Percentiles rank a stretch among this genome's conserved stretches.
Evolutionary conservation across 2,113 vertebrate genomes (phyloP).

Genomic region (Cynoglossus semilaevis): DNA sequence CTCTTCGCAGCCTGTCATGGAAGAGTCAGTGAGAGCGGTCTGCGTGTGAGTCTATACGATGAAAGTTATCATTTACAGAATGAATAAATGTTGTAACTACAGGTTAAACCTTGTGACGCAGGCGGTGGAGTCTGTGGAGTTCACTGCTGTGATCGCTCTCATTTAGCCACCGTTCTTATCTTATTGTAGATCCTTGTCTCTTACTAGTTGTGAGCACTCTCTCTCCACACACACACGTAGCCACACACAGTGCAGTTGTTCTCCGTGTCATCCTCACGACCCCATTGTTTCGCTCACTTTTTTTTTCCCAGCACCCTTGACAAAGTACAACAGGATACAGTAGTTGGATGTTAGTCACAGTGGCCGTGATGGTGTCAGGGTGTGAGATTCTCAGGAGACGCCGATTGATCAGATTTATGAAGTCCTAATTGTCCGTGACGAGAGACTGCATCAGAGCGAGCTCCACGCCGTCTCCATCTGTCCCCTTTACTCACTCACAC

Average conservation of each 20-base stretch:
- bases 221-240: not conserved
- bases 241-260: not conserved
- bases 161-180: conserved; percentile 22
- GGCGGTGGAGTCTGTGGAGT: no score
- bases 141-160: no score
- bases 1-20: no score
- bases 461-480: conserved; percentile 20
- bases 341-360: conserved; percentile 68
- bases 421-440: conserved; percentile 70
- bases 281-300: conserved; percentile 38
- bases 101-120: no score
- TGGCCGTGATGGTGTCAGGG: conserved; percentile 46
- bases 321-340: conserved; percentile 62
- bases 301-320: conserved; percentile 44
- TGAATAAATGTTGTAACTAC: no score
- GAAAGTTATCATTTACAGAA: no score
- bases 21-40: no score
- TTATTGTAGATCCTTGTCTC: conserved; percentile 31
- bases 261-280: conserved; percentile 40
- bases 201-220: conserved; percentile 5
- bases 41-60: no score
- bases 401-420: conserved; percentile 72
- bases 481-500: not conserved
- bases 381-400: conserved; percentile 56
- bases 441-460: conserved; percentile 48